Base-by-base conservation (phyloP, 2,797 vertebrate genomes). In the Lerista edwardsae region DNA sequence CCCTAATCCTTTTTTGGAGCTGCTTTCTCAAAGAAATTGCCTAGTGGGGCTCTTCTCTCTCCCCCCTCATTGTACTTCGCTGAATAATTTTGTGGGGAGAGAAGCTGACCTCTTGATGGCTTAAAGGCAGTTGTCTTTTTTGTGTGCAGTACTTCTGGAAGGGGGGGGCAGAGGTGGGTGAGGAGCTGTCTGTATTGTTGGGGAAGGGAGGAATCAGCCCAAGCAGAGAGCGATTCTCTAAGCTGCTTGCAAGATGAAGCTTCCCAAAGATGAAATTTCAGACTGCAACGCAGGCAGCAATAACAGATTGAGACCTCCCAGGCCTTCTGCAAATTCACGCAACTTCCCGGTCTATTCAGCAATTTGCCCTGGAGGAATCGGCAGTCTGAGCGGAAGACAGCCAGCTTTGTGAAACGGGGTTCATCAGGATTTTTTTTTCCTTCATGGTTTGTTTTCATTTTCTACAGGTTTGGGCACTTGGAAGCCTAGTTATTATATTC, bases 21-120 rank as follows among this genome's bases (percentile, higher is more conserved):
- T 84, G 80, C 47, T 72, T 89, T 82, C 36, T 15, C 39, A 84
- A 83, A 92, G 93, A 90, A 92, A 93, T 86, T 89, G 90, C 74
- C 80, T 67, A 87, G 88, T 90, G 82, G 64, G 55, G 12, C n/a
- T 39, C 27, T 72, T 59, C 61, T 65, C 3, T 14, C n/a, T 41
- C 21, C 57, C 7, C 39, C 19, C 9, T 25, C 61, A 34, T 51
- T 51, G 61, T 29, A 39, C 31, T 55, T 55, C 15, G 29, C 55
- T 62, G 82, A 80, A 80, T 71, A 75, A 69, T 51, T 67, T 25
- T 55, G 25, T 34, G 14, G 36, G 51, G 31, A 23, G 10, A 27
- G 25, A 65, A 62, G 34, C 34, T n/a, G 29, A 62, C 39, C 55
- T 29, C n/a, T 36, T 47, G 17, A 27, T 61, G 59, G 29, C 11